Percentiles rank a stretch among this genome's conserved stretches.
These are phyloP conservation scores for Callimorpha dominula DNA, from an alignment of 2,888 invertebrate genomes.

Conservation along the genomic window DNA sequence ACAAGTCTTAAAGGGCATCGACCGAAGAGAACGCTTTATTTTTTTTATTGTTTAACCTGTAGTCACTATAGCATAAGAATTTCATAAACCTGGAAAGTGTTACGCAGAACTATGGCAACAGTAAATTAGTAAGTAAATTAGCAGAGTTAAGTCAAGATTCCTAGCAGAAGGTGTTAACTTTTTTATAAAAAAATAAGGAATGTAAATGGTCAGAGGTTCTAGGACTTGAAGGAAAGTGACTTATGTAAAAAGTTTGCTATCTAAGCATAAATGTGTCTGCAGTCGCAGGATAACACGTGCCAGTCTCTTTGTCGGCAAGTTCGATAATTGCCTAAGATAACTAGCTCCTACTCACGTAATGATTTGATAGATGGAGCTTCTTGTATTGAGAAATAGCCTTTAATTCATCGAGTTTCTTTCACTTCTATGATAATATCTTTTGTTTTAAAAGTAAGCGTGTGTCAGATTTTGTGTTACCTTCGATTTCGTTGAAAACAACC, in stretches of 20 bases:
- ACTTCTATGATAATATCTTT: background rate
- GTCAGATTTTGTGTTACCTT: constrained; percentile 29
- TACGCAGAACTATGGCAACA: constrained; percentile 30
- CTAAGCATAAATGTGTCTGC: constrained; percentile 22
- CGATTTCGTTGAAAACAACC: constrained; percentile 40
- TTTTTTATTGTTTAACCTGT: constrained; percentile 33
- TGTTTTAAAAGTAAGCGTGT: constrained; percentile 15
- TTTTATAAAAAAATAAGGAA: constrained; percentile 40
- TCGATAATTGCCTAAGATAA: constrained; percentile 40
- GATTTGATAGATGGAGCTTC: constrained; percentile 34
- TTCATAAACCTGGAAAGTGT: constrained; percentile 17
- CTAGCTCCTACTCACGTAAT: constrained; percentile 36
- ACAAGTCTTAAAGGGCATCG: constrained; percentile 42
- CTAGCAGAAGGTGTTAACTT: constrained; percentile 51
- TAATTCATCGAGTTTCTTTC: constrained; percentile 11
- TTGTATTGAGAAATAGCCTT: constrained; percentile 19
- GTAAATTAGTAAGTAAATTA: constrained; percentile 24
- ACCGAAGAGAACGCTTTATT: constrained; percentile 43
- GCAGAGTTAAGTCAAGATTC: constrained; percentile 28
- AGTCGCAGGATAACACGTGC: constrained; percentile 32
- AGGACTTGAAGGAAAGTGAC: constrained; percentile 39
- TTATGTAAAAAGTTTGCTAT: constrained; percentile 35
- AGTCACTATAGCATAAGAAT: constrained; percentile 22
- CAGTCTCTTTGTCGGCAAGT: constrained; percentile 46
- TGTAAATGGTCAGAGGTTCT: constrained; percentile 31